These are phyloP conservation scores for Parascotia fuliginaria DNA, from an alignment of 2,888 invertebrate genomes.

Conservation along the genomic window DNA sequence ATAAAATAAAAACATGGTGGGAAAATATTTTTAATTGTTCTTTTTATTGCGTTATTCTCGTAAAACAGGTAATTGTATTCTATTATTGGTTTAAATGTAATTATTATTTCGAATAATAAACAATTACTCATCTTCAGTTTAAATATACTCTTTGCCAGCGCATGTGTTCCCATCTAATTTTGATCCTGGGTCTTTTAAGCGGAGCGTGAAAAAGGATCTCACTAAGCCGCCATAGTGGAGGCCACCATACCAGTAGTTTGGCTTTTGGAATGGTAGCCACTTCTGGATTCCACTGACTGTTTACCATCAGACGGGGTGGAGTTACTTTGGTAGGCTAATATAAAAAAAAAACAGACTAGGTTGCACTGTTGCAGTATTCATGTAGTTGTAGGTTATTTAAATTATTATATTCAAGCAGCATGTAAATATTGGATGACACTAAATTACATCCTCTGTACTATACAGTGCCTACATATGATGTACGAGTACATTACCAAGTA, in stretches of 20 bases:
- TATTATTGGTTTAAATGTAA: conserved; percentile 1
- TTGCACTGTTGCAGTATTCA: no score
- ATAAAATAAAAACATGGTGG: not conserved
- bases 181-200: no score
- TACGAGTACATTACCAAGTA: not conserved
- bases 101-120: not conserved
- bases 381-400: conserved; percentile 19
- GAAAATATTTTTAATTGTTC: conserved; percentile 7
- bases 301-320: no score
- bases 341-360: no score
- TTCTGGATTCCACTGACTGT: no score
- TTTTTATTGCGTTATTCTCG: conserved; percentile 1
- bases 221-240: no score
- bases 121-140: not conserved
- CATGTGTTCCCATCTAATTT: no score
- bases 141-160: no score
- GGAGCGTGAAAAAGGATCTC: no score
- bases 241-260: no score
- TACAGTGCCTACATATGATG: not conserved
- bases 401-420: conserved; percentile 6
- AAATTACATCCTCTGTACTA: not conserved
- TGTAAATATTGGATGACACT: conserved; percentile 6
- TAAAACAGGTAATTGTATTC: conserved; percentile 2
- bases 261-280: no score
- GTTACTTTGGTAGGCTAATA: no score